Base-by-base conservation (phyloP, 2,888 invertebrate genomes). In the Pachymerium ferrugineum region DNA sequence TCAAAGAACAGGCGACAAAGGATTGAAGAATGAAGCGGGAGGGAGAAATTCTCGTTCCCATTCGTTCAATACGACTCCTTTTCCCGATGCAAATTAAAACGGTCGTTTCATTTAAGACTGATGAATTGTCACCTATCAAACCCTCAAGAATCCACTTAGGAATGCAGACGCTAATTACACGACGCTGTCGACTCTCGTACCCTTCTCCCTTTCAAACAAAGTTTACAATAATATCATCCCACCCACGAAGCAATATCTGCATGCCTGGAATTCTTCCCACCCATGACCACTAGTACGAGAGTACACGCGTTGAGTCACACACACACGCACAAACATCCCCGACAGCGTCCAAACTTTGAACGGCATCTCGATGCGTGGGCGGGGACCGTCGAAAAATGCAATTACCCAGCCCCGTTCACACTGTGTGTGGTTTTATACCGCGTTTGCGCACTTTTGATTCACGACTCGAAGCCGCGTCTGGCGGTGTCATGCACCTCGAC, bases 401-500 rank as follows among this genome's bases (percentile, higher is more conserved):
- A 62, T 62, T 62, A 62, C 62, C 28, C 62, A 28, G 62, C 62
- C 62, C n/a, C 62, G 62, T 62, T 62, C 25, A 62, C 62, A 62
- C 62, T 22, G 62, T 28, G 28, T 28, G 62, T 8, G 62, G 62
- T 62, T 62, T 62, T 25, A 62, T 62, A 62, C 25, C 28, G 62
- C 62, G 62, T 28, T 22, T 62, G 62, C 62, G 62, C 62, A n/a
- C 28, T 62, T 62, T 62, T 62, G 62, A 62, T 62, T 62, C 62
- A 62, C 62, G 62, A 62, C 62, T 25, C 25, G 8, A 62, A 28
- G 25, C 62, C 62, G 62, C 62, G 62, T 62, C 62, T 62, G 62
- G 62, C 62, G 62, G 28, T 62, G 62, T 62, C 62, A 62, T 62
- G 62, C 62, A 62, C 62, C 62, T 62, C 62, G 62, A 62, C 62